phyloP scores from a whole-genome alignment of 1,140 invertebrate species.

The Sycophaga agraensis region DNA sequence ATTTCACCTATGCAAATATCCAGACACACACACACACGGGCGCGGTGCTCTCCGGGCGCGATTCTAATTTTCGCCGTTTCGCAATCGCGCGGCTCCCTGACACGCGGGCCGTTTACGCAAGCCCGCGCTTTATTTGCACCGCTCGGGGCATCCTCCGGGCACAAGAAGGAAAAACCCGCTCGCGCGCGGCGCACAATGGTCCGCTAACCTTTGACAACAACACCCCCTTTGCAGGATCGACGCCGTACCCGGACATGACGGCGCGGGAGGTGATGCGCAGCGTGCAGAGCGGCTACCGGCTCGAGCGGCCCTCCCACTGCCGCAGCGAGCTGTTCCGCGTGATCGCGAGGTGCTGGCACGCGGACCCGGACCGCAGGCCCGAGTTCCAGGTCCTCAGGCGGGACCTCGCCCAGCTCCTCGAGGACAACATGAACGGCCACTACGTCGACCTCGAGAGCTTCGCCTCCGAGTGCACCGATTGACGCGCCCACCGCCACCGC shows the following conservation, averaged over 20 bases:
- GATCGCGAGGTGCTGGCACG: constrained; percentile 75
- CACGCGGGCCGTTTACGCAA: no score
- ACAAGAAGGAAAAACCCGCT: no score
- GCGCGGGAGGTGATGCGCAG: constrained; percentile 75
- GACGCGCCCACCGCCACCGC: constrained; percentile 26
- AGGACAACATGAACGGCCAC: constrained; percentile 70
- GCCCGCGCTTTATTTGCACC: no score
- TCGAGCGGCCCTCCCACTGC: constrained; percentile 76
- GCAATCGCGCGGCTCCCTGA: no score
- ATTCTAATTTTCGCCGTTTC: no score
- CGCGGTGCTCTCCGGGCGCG: no score
- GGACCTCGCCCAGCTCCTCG: constrained; percentile 69
- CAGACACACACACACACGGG: no score
- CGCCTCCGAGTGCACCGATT: constrained; percentile 68
- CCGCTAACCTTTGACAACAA: no score
- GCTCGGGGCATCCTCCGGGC: no score
- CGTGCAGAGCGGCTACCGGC: constrained; percentile 73
- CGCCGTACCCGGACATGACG: constrained; percentile 78
- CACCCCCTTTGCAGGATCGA: constrained; percentile 66
- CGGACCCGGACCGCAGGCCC: constrained; percentile 72
- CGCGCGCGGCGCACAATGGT: no score
- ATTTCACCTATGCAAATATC: not conserved
- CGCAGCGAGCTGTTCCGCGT: constrained; percentile 73
- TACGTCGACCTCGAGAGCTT: constrained; percentile 80
- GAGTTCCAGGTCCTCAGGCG: constrained; percentile 69